phyloP scores from a whole-genome alignment of 2,797 vertebrate species.

The Gymnopithys bicolor region DNA sequence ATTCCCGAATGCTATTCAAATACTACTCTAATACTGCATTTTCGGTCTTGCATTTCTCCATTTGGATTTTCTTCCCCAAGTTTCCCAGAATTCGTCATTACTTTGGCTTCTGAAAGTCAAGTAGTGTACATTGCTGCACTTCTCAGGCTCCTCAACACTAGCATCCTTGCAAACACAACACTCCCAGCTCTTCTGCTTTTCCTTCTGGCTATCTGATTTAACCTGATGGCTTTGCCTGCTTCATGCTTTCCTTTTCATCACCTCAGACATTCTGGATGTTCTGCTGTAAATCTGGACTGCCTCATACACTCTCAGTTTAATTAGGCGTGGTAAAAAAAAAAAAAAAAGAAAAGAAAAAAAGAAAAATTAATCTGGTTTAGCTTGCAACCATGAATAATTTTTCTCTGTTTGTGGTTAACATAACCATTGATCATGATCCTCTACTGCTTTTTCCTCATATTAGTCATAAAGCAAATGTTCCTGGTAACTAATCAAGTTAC shows the following conservation, averaged over 20 bases:
- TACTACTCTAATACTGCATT: neutral
- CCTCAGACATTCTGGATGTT: neutral
- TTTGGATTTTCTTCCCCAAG: neutral
- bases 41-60: neutral
- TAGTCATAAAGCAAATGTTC: neutral
- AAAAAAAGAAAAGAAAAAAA: no score
- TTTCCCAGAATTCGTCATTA: neutral
- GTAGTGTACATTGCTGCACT: neutral
- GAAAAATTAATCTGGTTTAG: neutral
- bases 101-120: neutral
- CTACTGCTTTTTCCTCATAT: neutral
- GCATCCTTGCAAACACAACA: neutral
- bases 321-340: neutral
- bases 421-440: neutral
- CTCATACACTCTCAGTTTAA: neutral
- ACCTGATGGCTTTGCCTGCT: neutral
- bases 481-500: neutral
- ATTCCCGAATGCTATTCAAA: neutral
- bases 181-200: neutral
- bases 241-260: neutral
- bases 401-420: neutral
- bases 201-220: neutral
- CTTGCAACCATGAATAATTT: neutral
- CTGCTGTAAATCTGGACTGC: neutral
- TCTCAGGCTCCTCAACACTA: neutral